Base-by-base conservation (phyloP, 2,113 vertebrate genomes). In the Illadopsis cleaveri region DNA sequence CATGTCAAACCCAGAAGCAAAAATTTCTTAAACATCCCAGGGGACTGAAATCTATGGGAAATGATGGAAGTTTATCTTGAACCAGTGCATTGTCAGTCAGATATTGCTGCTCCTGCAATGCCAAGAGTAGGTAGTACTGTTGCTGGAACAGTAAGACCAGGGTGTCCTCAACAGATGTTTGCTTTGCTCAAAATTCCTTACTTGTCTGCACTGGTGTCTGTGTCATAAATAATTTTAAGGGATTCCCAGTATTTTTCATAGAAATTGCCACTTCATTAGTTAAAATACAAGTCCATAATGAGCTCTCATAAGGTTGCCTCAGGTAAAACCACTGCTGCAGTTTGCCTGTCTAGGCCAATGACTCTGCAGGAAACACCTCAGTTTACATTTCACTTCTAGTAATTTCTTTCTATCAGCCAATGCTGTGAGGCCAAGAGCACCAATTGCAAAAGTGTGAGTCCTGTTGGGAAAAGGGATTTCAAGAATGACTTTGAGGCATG, bases 401-500 rank as follows among this genome's bases (percentile, higher is more conserved):
- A 23, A 4, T 44, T 44, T 50, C 54, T 79, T 83, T 57, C n/a
- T 68, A 2, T 60, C 45, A 37, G 13, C 11, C 60, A 50, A 1
- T 33, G 13, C 18, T 7, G 15, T 19, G 50, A 84, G 27, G 37
- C 56, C 56, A 53, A 53, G 56, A 58, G 76, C 71, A 48, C 37
- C 53, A 48, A 21, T 51, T 54, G 44, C 33, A 5, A 12, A 37
- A 68, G 21, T 20, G 33, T 5, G 51, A 71, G 44, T 31, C 47
- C 38, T n/a, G 25, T 20, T 75, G 35, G 42, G 53, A 86, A 89
- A 62, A 24, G 31, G 51, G 19, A 31, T 56, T 86, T 86, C 62
- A 45, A 23, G 15, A 47, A 28, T 14, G 56, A 17, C 38, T 68
- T 56, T 40, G 72, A 53, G 50, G n/a, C 45, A 35, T 0, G 0